phyloP scores from a whole-genome alignment of 53 echinoderm and acorn worm genomes.

The Mesocentrotus franciscanus region DNA sequence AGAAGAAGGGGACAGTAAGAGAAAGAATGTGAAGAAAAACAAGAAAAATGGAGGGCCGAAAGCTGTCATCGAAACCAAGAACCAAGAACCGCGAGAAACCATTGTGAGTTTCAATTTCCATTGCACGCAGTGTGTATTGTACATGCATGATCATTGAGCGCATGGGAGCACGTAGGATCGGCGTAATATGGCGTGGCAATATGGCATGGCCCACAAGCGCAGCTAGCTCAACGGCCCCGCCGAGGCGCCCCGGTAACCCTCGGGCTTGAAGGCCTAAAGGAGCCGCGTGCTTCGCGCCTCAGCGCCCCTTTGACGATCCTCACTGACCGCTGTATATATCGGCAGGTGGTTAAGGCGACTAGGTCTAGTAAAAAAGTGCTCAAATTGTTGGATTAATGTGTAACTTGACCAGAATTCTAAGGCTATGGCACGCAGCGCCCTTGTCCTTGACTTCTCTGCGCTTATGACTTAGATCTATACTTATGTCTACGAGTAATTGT shows the following conservation, averaged over 20 bases:
- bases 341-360: too few species aligned
- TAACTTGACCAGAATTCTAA: too few species aligned
- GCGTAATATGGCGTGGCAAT: neutral
- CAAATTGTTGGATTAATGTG: too few species aligned
- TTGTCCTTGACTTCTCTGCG: too few species aligned
- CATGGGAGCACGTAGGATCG: neutral
- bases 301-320: too few species aligned
- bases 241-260: neutral
- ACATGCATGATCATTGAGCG: neutral
- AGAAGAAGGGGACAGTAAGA: constrained; percentile 70
- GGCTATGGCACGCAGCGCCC: too few species aligned
- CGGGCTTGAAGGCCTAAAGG: neutral
- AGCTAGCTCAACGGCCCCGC: neutral
- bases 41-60: neutral
- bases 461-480: too few species aligned
- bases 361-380: too few species aligned
- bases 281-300: neutral
- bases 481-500: too few species aligned
- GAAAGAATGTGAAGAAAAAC: constrained; percentile 59
- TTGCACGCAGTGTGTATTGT: neutral
- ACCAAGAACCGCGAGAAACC: constrained; percentile 64
- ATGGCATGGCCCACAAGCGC: neutral
- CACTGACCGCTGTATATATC: too few species aligned
- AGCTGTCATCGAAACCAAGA: neutral
- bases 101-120: constrained; percentile 24